A percentile compares a stretch with the other conserved stretches of the same genome.
These are phyloP conservation scores for Acrossocheilus wenchowensis DNA, from an alignment of 2,797 vertebrate genomes.

Conservation along the genomic window DNA sequence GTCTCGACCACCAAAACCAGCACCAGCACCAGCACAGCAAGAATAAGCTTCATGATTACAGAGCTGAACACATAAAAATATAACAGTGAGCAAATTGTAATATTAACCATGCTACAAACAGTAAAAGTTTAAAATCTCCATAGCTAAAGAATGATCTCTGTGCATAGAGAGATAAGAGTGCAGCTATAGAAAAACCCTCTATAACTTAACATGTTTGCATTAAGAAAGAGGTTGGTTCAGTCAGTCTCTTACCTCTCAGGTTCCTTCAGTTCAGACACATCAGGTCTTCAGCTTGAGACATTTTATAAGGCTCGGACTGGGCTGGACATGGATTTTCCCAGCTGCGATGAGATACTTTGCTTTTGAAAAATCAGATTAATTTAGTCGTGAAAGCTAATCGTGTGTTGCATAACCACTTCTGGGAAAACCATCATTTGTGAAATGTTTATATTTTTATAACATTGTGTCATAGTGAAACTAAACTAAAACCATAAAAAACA, in stretches of 20 bases:
- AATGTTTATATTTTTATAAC: background rate
- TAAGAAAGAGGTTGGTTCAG: background rate
- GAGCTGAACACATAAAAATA: background rate
- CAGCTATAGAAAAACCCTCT: background rate
- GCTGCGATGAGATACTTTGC: background rate
- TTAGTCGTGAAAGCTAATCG: background rate
- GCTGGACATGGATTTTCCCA: constrained; percentile 29
- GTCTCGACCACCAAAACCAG: constrained; percentile 34
- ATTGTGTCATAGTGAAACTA: background rate
- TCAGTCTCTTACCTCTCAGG: constrained; percentile 16
- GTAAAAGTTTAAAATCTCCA: background rate
- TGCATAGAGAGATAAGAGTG: background rate
- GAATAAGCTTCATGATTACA: constrained; percentile 54
- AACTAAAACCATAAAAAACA: no score
- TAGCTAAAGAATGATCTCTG: background rate
- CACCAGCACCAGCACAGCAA: constrained; percentile 53
- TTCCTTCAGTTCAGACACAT: background rate
- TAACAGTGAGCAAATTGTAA: background rate
- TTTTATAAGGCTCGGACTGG: constrained; percentile 10
- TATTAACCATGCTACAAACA: background rate
- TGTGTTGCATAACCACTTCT: background rate
- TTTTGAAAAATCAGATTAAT: background rate
- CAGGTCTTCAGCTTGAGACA: background rate
- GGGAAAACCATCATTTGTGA: background rate
- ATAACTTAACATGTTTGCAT: background rate